Base-by-base conservation (phyloP, 2,797 vertebrate genomes). In the Valencia hispanica region DNA sequence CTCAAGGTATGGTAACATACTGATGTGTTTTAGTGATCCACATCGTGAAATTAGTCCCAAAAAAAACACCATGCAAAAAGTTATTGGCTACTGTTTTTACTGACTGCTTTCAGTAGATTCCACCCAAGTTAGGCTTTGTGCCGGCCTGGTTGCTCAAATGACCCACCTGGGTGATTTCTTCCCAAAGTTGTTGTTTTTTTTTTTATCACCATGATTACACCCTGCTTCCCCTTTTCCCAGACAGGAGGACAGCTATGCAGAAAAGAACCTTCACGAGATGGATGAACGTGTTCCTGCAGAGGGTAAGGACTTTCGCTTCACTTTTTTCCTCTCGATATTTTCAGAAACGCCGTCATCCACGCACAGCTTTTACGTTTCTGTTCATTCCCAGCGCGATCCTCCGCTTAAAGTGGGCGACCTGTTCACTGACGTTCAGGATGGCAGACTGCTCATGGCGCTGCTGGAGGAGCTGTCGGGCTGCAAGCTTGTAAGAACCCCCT, bases 391-490 rank as follows among this genome's bases (percentile, higher is more conserved):
- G 97, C 90, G 94, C 75, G 90, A 95, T 65, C 97, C 97, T 41
- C 96, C 96, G 2, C 77, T 96, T 55, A 94, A 95, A 93, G 96
- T 98, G n/a, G 93, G 90, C 51, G 94, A 98, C 90, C 90, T 99
- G 86, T 97, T 97, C 80, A 25, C 86, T 51, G 97, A 98, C 79
- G 93, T 98, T 70, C 97, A 96, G 91, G 97, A 97, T 91, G 97
- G 97, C 47, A 96, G 94, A 85, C 92, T 97, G 79, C 94, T 99
- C 79, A 96, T 99, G 97, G 96, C 96, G 0, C 84, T 99, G 78
- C 84, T 98, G 89, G 97, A 98, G 92, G 94, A 97, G 83, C 93
- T 98, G 43, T 96, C 97, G 8, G 97, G 97, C n/a, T 96, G 93
- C 82, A 96, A 94, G 84, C 92, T 99, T 91, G 97, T 98, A 92